A percentile compares a stretch with the other conserved stretches of the same genome.
Evolutionary conservation across 2,113 vertebrate genomes (phyloP).

Genomic region (Rhagologus leucostigma): DNA sequence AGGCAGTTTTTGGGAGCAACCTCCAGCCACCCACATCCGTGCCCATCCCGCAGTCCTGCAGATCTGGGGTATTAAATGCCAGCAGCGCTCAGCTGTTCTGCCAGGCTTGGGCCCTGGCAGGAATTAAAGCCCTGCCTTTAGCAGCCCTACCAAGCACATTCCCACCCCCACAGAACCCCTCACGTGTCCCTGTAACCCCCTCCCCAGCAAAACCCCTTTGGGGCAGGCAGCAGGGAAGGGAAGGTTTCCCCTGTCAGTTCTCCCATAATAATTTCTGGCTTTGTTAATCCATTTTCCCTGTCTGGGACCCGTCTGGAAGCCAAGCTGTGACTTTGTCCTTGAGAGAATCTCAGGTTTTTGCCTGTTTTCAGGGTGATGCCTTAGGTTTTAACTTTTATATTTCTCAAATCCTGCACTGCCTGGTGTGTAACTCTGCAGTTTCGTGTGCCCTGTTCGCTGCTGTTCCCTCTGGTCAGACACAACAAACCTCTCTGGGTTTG

Average conservation of each 20-base stretch:
- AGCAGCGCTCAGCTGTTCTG: background rate
- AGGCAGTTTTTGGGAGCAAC: accelerated
- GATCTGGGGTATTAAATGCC: background rate
- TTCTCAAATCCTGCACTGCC: too few species aligned
- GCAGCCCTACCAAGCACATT: background rate
- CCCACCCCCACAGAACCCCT: background rate
- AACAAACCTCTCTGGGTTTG: too few species aligned
- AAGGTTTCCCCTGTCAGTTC: background rate
- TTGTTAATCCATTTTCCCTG: background rate
- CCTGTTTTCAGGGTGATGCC: background rate
- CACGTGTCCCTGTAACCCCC: accelerated
- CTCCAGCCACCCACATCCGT: background rate
- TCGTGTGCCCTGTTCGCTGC: too few species aligned
- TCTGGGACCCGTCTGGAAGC: background rate
- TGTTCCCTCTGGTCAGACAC: too few species aligned
- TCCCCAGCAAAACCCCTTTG: background rate
- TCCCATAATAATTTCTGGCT: background rate
- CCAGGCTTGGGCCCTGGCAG: background rate
- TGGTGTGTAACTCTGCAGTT: too few species aligned
- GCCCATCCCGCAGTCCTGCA: background rate
- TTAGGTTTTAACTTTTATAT: too few species aligned
- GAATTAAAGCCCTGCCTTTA: background rate
- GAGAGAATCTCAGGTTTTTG: background rate
- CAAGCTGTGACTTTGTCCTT: background rate
- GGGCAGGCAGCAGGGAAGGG: background rate